Base-by-base conservation (phyloP, 2,888 invertebrate species). In the Bimastos eiseni region DNA sequence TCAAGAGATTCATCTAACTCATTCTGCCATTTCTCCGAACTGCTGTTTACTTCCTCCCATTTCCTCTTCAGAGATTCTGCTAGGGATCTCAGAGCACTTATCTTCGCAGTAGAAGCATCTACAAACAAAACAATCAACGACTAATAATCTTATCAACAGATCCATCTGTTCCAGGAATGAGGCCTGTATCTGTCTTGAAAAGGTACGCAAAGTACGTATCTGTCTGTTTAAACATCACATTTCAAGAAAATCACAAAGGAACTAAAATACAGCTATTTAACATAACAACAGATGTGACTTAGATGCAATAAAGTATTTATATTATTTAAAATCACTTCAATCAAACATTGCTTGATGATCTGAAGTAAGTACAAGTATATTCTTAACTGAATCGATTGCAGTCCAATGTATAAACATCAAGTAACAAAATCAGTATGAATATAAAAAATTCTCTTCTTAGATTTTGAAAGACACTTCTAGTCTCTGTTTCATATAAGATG, bases 31-130 rank as follows among this genome's bases (percentile, higher is more conserved):
- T 95, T 98, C 97, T 95, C 97, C 96, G 96, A 98, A 97, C 93
- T 93, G 91, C 94, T 94, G 94, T 98, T 97, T 93, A 99, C 96
- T 92, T 97, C 97, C 95, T 98, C 97, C 98, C 98, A 99, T 96
- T 98, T 98, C 96, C 98, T 98, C 15, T 98, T 98, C 93, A 99
- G 96, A 96, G 33, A 83, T 33, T 90, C 84, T 36, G 90, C 83
- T 19, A 83, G 38, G 33, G 38, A 55, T 90, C 84, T 90, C 36
- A 86, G 36, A 86, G 6, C 36, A 36, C 37, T 34, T 8, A 21
- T 19, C 21, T 86, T 37, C 34, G 17, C 21, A 17, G n/a, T 36
- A 21, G 8, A 34, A 86, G 36, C 86, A 86, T 86, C 86, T 86
- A 19, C 36, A 86, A 34, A 30, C 30, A 34, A 84, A 86, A 36